Base-by-base conservation (phyloP, 1,140 invertebrate species). In the Holcopasites calliopsidis region DNA sequence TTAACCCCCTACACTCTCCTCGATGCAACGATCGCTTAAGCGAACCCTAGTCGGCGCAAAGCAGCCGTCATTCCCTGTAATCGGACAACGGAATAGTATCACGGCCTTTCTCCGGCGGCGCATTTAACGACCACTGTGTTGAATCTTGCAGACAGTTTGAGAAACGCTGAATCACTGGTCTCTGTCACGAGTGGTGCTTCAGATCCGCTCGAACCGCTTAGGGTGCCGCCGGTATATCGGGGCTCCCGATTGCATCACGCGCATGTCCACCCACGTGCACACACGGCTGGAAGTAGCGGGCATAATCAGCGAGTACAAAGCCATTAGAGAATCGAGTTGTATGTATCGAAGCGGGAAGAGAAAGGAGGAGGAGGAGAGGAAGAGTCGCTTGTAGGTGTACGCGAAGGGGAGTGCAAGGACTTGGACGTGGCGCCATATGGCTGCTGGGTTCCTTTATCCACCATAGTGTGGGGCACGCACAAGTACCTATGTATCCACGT, bases 321-420 rank as follows among this genome's bases (percentile, higher is more conserved):
- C 83, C 81, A 85, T 83, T 83, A 83, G 81, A 85, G 85, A 85
- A 85, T 79, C 79, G 73, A 84, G 77, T 65, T 61, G 62, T 65
- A 52, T 31, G 52, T 66, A 58, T 52, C 44, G 18, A 26, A 16
- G 49, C 44, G 13, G 31, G 50, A n/a, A 69, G 62, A 47, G 57
- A 50, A 33, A 66, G 3, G 54, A 42, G 61, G 4, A 60, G 42
- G 42, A 21, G 50, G 52, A 49, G 77, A 33, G 60, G 38, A 50
- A 77, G 77, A 60, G 55, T 69, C 50, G 61, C 2, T 26, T 38
- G 47, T 55, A 74, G 62, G 55, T 70, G 78, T 13, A 49, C n/a
- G 21, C 64, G 74, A 74, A 81, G 62, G 79, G 66, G 79, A 72
- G 44, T 58, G 73, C 52, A 80, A 83, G 77, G 80, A 72, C 58